Percentiles rank a stretch among this genome's conserved stretches.
phyloP scores from a whole-genome alignment of 1,140 invertebrate species.

The Dryas iulia region DNA sequence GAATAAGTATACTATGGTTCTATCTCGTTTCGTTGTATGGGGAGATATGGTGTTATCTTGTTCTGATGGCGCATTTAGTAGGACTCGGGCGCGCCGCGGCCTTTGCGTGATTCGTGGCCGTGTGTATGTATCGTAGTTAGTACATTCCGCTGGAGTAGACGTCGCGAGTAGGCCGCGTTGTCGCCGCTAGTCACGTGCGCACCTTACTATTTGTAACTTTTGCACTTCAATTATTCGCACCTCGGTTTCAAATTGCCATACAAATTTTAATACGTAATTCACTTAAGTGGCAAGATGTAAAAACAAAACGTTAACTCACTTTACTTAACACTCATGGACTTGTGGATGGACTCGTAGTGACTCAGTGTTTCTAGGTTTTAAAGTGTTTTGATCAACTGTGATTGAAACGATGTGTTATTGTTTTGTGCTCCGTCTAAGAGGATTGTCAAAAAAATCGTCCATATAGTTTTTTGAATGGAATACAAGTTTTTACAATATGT shows the following conservation, averaged over 20 bases:
- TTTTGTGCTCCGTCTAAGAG: conserved; percentile 37
- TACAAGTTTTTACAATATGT: conserved; percentile 15
- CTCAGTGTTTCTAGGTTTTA: conserved; percentile 62
- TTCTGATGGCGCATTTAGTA: conserved; percentile 35
- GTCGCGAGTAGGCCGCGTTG: conserved; percentile 51
- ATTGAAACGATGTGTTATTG: conserved; percentile 47
- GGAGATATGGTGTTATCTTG: conserved; percentile 54
- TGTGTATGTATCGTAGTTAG: conserved; percentile 22
- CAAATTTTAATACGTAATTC: background rate
- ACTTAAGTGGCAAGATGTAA: background rate
- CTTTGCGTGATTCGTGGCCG: conserved; percentile 2
- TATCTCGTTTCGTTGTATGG: conserved; percentile 47
- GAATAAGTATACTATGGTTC: conserved; percentile 5
- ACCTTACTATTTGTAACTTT: background rate
- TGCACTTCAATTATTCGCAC: background rate
- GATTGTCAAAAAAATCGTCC: conserved; percentile 48
- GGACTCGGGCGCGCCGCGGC: conserved; percentile 29
- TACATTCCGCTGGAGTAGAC: conserved; percentile 55
- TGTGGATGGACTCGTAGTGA: conserved; percentile 53
- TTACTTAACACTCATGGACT: background rate
- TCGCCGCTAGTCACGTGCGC: conserved; percentile 32
- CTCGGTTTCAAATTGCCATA: background rate
- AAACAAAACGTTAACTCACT: background rate
- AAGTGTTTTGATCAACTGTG: conserved; percentile 61
- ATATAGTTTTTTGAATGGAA: background rate